Conservation (phyloP, 2,888 invertebrate species). For the Diplolepis rosae region DNA sequence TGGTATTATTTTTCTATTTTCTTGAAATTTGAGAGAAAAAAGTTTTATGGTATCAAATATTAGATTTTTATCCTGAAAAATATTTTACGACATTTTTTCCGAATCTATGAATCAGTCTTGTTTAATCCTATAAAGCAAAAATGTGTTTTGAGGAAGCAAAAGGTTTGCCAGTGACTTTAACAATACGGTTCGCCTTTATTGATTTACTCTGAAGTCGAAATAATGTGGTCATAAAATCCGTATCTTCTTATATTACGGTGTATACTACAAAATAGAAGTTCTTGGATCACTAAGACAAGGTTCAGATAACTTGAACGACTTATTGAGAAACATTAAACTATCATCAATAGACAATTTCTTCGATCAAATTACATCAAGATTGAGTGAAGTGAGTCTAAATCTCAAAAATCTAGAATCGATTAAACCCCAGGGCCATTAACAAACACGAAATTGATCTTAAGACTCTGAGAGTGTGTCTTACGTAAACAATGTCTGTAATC, state of each 20-base stretch:
- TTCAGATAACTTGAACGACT: neutral
- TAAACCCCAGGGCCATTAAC: constrained; percentile 10
- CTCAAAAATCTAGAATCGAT: constrained; percentile 9
- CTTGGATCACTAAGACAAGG: neutral
- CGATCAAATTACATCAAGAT: constrained; percentile 2
- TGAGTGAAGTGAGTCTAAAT: constrained; percentile 1
- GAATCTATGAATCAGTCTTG: too few relatives aligned
- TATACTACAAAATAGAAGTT: neutral
- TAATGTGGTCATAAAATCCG: constrained; percentile 18
- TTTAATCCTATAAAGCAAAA: too few relatives aligned
- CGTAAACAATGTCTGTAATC: constrained; percentile 12
- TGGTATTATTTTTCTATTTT: too few relatives aligned
- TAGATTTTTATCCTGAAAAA: too few relatives aligned
- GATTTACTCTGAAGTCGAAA: neutral
- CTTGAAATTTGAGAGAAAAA: too few relatives aligned
- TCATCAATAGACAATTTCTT: neutral
- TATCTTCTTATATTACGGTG: neutral
- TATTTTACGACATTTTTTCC: too few relatives aligned
- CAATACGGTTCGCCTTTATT: neutral
- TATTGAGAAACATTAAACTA: neutral
- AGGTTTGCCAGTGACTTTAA: neutral
- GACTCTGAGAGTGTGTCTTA: neutral
- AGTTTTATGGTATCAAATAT: too few relatives aligned
- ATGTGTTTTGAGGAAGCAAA: neutral
- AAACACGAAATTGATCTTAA: constrained; percentile 26